Conservation (phyloP, 2,113 vertebrate species). For the Fukomys damarensis region DNA sequence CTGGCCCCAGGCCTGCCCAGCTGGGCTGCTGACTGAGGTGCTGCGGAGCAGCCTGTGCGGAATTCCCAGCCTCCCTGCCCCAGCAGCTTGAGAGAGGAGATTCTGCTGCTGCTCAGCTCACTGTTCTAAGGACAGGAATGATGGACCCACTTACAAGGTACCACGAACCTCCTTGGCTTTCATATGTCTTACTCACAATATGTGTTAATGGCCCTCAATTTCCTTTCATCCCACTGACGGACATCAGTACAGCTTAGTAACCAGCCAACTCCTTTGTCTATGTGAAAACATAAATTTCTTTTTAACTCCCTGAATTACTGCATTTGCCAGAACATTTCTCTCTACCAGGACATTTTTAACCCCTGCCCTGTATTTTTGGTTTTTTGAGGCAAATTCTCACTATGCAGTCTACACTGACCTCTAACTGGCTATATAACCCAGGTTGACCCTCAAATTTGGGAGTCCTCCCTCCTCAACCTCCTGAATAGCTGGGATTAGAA, state of each 20-base stretch:
- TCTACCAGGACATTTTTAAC: background rate
- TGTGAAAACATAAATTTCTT: background rate
- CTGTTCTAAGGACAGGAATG: no score
- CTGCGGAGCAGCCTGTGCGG: background rate
- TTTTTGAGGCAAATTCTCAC: background rate
- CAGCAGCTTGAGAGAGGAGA: background rate
- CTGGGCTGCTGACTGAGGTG: background rate
- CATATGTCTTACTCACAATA: background rate
- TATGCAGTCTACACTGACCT: background rate
- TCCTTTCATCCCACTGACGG: background rate
- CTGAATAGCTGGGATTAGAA: background rate
- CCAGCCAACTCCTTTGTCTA: background rate
- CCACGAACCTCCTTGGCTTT: background rate
- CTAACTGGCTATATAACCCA: background rate
- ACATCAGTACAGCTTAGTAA: background rate
- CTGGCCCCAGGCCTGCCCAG: background rate
- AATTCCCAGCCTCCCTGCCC: background rate
- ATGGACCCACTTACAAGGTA: no score
- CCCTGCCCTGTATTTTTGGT: background rate
- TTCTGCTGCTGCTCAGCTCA: no score
- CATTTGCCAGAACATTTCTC: background rate
- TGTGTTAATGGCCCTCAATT: background rate
- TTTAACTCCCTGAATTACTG: background rate
- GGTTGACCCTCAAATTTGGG: background rate
- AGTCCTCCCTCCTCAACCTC: background rate